Conservation (phyloP, 2,888 invertebrate genomes). For the Dynastes maya region DNA sequence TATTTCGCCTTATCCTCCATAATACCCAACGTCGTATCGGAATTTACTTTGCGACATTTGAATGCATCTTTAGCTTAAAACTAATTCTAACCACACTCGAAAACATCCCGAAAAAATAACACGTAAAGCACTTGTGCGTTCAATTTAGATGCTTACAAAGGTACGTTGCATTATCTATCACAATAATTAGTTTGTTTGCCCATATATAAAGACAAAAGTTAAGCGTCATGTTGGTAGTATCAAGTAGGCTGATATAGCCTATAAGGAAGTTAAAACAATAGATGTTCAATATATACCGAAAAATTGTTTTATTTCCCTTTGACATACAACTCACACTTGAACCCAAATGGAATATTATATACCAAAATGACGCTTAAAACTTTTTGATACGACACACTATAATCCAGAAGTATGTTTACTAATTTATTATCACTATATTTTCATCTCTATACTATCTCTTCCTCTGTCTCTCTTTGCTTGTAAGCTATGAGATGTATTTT, state of each 20-base stretch:
- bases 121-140: slow-evolving; percentile 34
- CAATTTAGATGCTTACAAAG: slow-evolving; percentile 42
- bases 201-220: neutral
- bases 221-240: slow-evolving; percentile 6
- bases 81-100: slow-evolving; percentile 12
- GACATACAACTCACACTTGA: no score
- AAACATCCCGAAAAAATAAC: slow-evolving; percentile 9
- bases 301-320: no score
- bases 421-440: slow-evolving; percentile 5
- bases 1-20: neutral
- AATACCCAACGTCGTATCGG: no score
- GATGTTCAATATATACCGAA: neutral
- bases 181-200: slow-evolving; percentile 33
- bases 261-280: neutral
- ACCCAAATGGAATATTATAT: no score
- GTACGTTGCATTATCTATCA: slow-evolving; percentile 37
- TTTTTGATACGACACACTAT: neutral
- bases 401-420: slow-evolving; percentile 4
- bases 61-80: slow-evolving; percentile 5
- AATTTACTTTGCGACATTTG: neutral
- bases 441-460: slow-evolving; percentile 6
- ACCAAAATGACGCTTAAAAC: slow-evolving; percentile 22
- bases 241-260: neutral
- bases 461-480: slow-evolving; percentile 1
- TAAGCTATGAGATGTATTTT: slow-evolving; percentile 23